phyloP scores from a whole-genome alignment of 2,113 vertebrate species.

The Indicator indicator region DNA sequence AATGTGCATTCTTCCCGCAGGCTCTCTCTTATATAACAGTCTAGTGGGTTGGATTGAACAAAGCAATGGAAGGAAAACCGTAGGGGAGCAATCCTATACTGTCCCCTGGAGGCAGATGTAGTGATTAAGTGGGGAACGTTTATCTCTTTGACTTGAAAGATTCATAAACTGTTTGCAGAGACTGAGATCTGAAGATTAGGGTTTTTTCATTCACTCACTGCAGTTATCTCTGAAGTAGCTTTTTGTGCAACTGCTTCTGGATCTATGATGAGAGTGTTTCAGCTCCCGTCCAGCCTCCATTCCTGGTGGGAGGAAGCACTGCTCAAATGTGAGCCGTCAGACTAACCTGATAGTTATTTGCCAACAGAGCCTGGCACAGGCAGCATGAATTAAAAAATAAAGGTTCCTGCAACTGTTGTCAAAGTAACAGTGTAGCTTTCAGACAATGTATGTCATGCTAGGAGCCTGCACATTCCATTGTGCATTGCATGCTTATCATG shows the following conservation, averaged over 20 bases:
- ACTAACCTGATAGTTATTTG: not conserved
- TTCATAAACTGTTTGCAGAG: not conserved
- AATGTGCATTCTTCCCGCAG: not conserved
- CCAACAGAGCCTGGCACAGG: not conserved
- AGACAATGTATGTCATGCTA: not conserved
- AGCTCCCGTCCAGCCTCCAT: not conserved
- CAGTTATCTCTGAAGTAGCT: not conserved
- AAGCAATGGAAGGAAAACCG: not conserved
- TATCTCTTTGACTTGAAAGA: not conserved
- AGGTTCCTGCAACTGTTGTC: not conserved
- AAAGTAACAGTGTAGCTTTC: not conserved
- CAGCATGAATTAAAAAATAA: not conserved
- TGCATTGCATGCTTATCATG: no score
- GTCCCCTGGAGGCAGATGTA: slow-evolving; percentile 45
- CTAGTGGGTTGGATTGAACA: not conserved
- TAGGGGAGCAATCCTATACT: slow-evolving; percentile 33
- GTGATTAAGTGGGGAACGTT: not conserved
- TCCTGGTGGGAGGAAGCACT: not conserved
- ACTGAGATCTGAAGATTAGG: not conserved
- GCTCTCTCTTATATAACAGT: not conserved
- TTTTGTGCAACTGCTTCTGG: not conserved
- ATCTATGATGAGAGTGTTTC: not conserved
- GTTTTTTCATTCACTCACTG: not conserved
- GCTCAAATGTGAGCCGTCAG: not conserved
- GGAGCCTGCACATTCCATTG: no score